These are phyloP conservation scores for Lithobates sylvaticus DNA, from an alignment of 2,797 vertebrate species.

Conservation along the genomic window DNA sequence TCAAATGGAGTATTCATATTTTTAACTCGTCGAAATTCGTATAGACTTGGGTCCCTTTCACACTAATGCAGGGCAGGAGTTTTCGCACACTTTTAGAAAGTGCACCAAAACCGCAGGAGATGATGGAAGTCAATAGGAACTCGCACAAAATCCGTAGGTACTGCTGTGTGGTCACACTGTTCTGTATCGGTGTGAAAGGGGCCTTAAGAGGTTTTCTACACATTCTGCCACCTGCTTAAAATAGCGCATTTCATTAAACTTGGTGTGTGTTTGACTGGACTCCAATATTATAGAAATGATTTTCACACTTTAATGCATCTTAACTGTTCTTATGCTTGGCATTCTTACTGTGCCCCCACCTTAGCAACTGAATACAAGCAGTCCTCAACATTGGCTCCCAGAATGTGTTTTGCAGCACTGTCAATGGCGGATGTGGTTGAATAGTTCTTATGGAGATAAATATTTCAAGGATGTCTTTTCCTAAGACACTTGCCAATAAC, in stretches of 20 bases:
- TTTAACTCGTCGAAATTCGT: too few relatives aligned
- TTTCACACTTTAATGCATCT: neutral
- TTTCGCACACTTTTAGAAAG: too few relatives aligned
- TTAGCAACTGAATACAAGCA: conserved; percentile 50
- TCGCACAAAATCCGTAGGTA: too few relatives aligned
- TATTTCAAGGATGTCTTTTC: conserved; percentile 1
- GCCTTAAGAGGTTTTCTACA: too few relatives aligned
- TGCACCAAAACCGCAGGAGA: too few relatives aligned
- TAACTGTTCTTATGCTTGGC: conserved; percentile 15
- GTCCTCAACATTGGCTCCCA: conserved; percentile 25
- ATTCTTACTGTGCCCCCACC: conserved; percentile 37
- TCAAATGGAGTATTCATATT: too few relatives aligned
- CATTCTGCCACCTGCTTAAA: too few relatives aligned
- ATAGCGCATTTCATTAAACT: neutral
- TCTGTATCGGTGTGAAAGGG: too few relatives aligned
- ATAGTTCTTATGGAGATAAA: conserved; percentile 16
- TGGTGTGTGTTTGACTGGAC: neutral
- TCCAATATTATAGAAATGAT: neutral
- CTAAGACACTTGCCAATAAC: conserved; percentile 5
- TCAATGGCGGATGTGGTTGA: conserved; percentile 26
- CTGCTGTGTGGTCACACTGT: too few relatives aligned
- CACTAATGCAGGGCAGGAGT: too few relatives aligned
- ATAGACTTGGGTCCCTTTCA: too few relatives aligned
- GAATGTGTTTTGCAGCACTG: conserved; percentile 14
- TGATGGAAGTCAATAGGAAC: too few relatives aligned